Evolutionary conservation across 2,797 vertebrate genomes (phyloP).

Genomic region (Morelia viridis): DNA sequence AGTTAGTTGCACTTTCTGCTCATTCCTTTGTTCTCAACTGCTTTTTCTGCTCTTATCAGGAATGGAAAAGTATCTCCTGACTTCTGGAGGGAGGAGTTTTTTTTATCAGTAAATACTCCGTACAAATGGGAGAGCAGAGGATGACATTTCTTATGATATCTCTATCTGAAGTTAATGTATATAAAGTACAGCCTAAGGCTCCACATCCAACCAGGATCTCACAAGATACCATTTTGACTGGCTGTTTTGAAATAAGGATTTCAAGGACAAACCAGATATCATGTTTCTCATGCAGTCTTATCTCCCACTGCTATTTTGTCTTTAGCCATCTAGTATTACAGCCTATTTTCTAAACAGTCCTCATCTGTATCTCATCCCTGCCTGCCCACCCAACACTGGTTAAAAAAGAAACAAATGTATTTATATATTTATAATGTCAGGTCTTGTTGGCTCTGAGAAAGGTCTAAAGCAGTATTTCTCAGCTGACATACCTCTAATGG

Average conservation of each 20-base stretch:
- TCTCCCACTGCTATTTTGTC: neutral
- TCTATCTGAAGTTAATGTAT: neutral
- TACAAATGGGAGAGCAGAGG: neutral
- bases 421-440: neutral
- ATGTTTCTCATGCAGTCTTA: neutral
- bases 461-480: neutral
- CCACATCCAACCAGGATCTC: neutral
- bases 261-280: neutral
- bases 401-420: neutral
- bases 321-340: neutral
- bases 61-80: neutral
- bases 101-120: neutral
- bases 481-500: neutral
- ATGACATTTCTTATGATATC: neutral
- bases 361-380: neutral
- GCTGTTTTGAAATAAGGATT: neutral
- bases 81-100: neutral
- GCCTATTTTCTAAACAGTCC: neutral
- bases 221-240: neutral
- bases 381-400: neutral
- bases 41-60: neutral
- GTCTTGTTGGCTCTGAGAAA: neutral
- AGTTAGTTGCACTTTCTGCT: neutral
- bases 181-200: neutral
- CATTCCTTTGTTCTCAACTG: neutral